A percentile compares a stretch with the other conserved stretches of the same genome.
Evolutionary conservation across 2,797 vertebrate genomes (phyloP).

Genomic region (Falco novaeseelandiae): DNA sequence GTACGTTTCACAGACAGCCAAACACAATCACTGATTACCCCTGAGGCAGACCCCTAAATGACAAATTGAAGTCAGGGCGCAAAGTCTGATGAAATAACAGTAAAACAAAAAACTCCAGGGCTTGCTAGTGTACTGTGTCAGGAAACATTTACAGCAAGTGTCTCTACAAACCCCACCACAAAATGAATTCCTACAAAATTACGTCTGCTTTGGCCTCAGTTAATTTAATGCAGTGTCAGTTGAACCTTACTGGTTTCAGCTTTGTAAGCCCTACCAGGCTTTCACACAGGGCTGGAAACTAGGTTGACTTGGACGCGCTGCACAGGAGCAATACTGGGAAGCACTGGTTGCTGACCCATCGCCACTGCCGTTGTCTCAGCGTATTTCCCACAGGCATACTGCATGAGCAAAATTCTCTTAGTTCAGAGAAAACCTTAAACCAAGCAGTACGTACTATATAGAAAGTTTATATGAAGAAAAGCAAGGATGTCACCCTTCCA

Average conservation of each 20-base stretch:
- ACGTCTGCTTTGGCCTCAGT: not conserved
- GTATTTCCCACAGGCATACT: rapidly evolving
- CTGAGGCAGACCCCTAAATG: not conserved
- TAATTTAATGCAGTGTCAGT: not conserved
- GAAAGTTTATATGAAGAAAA: not conserved
- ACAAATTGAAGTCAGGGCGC: not conserved
- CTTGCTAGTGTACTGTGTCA: not conserved
- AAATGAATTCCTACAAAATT: constrained; percentile 39
- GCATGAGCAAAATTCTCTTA: not conserved
- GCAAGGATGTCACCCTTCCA: not conserved
- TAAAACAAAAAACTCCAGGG: not conserved
- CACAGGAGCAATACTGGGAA: not conserved
- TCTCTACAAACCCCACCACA: constrained; percentile 12
- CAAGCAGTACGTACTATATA: not conserved
- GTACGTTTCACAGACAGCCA: not conserved
- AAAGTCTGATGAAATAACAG: constrained; percentile 6
- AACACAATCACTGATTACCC: not conserved
- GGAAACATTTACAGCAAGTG: constrained; percentile 35
- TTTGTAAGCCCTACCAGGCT: not conserved
- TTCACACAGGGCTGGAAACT: not conserved
- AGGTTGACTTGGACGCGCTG: not conserved
- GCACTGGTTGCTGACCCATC: not conserved
- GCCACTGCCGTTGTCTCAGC: rapidly evolving
- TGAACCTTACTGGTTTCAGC: not conserved
- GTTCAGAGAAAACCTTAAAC: not conserved